Percentiles rank a stretch among this genome's conserved stretches.
phyloP scores from a whole-genome alignment of 2,888 invertebrate genomes.

The Drosophila niveifrons region DNA sequence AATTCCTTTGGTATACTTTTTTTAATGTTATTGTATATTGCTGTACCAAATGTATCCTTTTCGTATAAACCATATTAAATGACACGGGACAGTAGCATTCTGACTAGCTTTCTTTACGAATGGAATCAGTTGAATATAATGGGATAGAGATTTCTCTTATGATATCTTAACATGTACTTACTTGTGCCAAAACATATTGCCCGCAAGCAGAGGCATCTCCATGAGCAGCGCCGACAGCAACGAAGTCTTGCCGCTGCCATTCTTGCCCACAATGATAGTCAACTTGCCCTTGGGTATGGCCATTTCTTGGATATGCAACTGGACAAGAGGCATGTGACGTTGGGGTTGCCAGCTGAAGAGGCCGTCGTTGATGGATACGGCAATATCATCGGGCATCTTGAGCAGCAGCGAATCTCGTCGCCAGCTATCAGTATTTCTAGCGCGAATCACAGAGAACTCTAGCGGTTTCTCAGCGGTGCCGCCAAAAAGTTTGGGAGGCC shows the following conservation, averaged over 20 bases:
- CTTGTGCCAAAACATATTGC: slow-evolving; percentile 89
- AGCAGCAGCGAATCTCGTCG: slow-evolving; percentile 82
- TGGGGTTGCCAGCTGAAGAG: slow-evolving; percentile 76
- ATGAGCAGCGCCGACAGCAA: slow-evolving; percentile 91
- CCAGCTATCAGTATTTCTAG: slow-evolving; percentile 74
- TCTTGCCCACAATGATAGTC: slow-evolving; percentile 91
- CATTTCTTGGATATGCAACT: slow-evolving; percentile 78
- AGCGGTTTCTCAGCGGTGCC: slow-evolving; percentile 48
- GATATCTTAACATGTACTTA: slow-evolving; percentile 81
- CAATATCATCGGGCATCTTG: slow-evolving; percentile 84
- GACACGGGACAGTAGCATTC: no score
- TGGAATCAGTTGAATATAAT: no score
- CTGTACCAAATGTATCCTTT: no score
- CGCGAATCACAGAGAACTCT: slow-evolving; percentile 68
- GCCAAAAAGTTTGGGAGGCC: slow-evolving; percentile 68
- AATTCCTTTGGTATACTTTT: no score
- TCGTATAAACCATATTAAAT: no score
- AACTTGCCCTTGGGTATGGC: slow-evolving; percentile 87
- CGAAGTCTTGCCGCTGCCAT: slow-evolving; percentile 93
- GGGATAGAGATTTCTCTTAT: no score
- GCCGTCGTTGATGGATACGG: slow-evolving; percentile 83
- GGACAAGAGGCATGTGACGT: slow-evolving; percentile 56
- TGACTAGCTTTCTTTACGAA: no score
- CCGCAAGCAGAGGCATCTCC: slow-evolving; percentile 90
- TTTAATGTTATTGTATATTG: no score